phyloP scores from a whole-genome alignment of 2,113 vertebrate genomes.

The Stercorarius parasiticus region DNA sequence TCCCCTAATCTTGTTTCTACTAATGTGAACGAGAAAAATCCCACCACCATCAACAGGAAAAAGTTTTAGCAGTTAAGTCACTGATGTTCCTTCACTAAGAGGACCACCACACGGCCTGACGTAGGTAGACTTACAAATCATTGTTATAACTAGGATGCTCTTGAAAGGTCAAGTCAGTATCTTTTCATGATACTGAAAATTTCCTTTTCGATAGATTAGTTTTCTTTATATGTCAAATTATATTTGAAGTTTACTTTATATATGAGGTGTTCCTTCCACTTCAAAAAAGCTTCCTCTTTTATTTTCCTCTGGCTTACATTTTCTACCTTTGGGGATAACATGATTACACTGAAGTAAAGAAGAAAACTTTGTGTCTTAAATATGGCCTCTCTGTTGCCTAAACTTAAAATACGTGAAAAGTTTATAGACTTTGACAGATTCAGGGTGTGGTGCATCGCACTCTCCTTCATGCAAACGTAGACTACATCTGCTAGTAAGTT shows the following conservation, averaged over 20 bases:
- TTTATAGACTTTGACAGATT: conserved; percentile 35
- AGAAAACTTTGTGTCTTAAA: conserved; percentile 40
- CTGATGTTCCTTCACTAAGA: not conserved
- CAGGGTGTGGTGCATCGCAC: conserved; percentile 21
- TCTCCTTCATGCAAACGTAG: not conserved
- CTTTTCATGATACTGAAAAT: not conserved
- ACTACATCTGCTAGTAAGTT: conserved; percentile 37
- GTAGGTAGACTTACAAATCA: not conserved
- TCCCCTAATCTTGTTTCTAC: not conserved
- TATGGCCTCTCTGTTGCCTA: not conserved
- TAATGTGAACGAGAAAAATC: not conserved
- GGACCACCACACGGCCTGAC: not conserved
- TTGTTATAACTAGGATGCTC: not conserved
- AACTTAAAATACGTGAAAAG: conserved; percentile 36
- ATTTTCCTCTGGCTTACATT: not conserved
- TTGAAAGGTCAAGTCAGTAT: not conserved
- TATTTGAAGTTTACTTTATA: not conserved
- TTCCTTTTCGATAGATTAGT: not conserved
- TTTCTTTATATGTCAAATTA: conserved; percentile 1
- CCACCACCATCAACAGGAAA: not conserved
- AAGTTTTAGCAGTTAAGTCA: not conserved
- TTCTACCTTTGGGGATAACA: not conserved
- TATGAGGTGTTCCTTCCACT: not conserved
- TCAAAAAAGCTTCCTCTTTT: not conserved
- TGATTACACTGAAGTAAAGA: not conserved